Conservation (phyloP, 2,888 invertebrate genomes). For the Cancer borealis region DNA sequence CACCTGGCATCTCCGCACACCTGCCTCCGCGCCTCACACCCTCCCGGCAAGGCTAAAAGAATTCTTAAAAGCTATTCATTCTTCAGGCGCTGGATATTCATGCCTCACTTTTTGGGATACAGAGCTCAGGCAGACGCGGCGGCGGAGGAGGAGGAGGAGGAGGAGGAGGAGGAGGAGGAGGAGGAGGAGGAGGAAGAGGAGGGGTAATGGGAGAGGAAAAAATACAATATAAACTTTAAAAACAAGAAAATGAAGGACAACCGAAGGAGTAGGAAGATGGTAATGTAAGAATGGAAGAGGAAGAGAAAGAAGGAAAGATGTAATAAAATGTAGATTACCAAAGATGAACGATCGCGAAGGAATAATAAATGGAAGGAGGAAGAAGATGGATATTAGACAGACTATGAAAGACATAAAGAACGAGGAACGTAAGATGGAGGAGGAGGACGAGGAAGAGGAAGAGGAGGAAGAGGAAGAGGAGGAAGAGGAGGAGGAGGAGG, state of each 20-base stretch:
- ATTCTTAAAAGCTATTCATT: neutral
- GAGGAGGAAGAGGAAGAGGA: neutral
- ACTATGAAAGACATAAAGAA: neutral
- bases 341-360: neutral
- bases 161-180: constrained; percentile 17
- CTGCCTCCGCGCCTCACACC: neutral
- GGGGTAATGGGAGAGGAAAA: no score
- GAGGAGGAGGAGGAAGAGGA: neutral
- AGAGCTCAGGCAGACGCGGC: neutral
- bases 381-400: constrained; percentile 32
- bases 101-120: neutral
- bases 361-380: neutral
- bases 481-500: constrained; percentile 1
- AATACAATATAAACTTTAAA: neutral
- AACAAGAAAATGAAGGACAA: neutral
- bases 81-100: neutral
- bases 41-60: neutral
- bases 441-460: neutral
- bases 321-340: neutral
- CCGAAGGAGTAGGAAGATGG: no score
- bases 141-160: neutral
- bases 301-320: neutral
- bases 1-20: neutral
- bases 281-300: neutral
- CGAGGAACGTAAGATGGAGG: neutral